Conservation (phyloP, 2,113 vertebrate species). For the Amazona vittata region DNA sequence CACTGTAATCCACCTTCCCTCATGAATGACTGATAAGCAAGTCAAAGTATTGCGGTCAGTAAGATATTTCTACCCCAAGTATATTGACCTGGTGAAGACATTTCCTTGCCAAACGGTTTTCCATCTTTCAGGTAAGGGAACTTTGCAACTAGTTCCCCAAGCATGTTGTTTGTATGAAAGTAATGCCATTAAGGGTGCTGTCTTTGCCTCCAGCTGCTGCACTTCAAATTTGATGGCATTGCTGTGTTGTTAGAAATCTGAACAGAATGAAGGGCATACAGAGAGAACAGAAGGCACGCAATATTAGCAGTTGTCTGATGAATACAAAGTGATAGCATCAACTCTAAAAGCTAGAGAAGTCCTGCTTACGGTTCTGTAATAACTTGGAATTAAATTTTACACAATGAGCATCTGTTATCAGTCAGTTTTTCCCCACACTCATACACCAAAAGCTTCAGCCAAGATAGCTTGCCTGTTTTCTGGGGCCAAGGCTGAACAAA, state of each 20-base stretch:
- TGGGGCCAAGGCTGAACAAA: neutral
- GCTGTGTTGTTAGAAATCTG: conserved; percentile 52
- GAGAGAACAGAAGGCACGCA: conserved; percentile 14
- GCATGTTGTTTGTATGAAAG: conserved; percentile 75
- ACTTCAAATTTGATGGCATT: conserved; percentile 82
- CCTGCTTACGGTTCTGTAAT: conserved; percentile 32
- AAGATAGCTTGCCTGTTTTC: neutral
- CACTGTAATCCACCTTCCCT: neutral
- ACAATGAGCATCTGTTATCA: neutral
- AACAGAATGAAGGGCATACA: neutral
- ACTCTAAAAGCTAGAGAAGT: neutral
- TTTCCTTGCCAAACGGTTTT: conserved; percentile 71
- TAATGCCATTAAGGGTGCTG: conserved; percentile 76
- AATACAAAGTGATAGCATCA: neutral
- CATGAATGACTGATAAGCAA: neutral
- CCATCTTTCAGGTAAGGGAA: conserved; percentile 75
- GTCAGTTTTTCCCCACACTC: neutral
- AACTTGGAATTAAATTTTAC: conserved; percentile 27
- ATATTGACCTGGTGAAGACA: conserved; percentile 67
- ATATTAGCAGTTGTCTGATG: conserved; percentile 37
- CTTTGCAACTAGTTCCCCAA: conserved; percentile 76
- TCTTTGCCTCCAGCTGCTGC: conserved; percentile 80
- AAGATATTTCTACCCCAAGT: neutral
- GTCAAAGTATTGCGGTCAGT: neutral
- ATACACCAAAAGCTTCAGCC: neutral